phyloP scores from a whole-genome alignment of 1,140 invertebrate genomes.

The Brachionus calyciflorus region DNA sequence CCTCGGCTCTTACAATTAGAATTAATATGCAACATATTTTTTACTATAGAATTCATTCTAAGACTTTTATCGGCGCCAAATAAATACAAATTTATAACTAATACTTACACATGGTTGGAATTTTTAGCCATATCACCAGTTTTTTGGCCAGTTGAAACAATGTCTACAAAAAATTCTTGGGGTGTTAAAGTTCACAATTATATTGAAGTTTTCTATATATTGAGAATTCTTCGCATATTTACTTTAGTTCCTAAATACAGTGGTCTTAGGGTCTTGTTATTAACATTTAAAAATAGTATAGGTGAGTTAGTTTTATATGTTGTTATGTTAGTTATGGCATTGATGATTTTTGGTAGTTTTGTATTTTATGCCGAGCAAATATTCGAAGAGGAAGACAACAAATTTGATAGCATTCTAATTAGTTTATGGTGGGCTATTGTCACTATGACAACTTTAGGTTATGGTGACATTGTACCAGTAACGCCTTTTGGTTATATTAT shows the following conservation, averaged over 20 bases:
- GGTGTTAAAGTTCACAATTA: conserved; percentile 48
- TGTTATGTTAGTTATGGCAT: conserved; percentile 90
- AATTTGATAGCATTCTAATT: conserved; percentile 29
- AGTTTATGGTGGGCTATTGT: conserved; percentile 46
- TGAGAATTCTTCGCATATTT: conserved; percentile 57
- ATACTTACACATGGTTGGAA: conserved; percentile 63
- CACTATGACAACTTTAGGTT: conserved; percentile 48
- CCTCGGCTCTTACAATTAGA: conserved; percentile 5
- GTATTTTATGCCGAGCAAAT: conserved; percentile 91
- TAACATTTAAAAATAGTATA: conserved; percentile 57
- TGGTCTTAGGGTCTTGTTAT: conserved; percentile 56
- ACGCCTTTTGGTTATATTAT: conserved; percentile 39
- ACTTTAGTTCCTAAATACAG: conserved; percentile 55
- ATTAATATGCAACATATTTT: conserved; percentile 33
- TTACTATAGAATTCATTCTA: conserved; percentile 14
- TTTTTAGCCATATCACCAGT: conserved; percentile 51
- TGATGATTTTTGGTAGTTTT: conserved; percentile 91
- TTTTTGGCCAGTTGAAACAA: conserved; percentile 5
- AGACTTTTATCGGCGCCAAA: conserved; percentile 60
- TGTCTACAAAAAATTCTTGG: background rate
- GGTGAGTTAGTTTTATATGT: conserved; percentile 69
- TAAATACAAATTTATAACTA: conserved; percentile 59
- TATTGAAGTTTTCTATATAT: conserved; percentile 52
- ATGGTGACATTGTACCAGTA: conserved; percentile 46
- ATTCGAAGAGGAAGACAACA: conserved; percentile 25